phyloP scores from a whole-genome alignment of 2,888 invertebrate species.

The Ptycholaimellus sp. region DNA sequence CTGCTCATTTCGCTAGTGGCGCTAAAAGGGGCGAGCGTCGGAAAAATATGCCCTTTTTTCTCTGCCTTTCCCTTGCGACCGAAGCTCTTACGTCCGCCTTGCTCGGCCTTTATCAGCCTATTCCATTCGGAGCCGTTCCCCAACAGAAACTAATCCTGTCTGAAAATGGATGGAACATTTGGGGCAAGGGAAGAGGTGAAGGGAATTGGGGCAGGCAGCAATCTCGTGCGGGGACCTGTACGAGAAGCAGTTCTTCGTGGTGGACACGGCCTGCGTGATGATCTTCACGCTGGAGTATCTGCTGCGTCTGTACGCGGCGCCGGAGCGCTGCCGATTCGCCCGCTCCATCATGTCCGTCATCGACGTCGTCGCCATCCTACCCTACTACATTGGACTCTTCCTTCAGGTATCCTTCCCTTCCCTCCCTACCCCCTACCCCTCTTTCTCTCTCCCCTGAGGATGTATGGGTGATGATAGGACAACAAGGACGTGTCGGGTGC shows the following conservation, averaged over 20 bases:
- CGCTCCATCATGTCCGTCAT: slow-evolving; percentile 97
- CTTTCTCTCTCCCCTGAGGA: no score
- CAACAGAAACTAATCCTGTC: no score
- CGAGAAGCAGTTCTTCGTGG: slow-evolving; percentile 54
- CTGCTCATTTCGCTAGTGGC: no score
- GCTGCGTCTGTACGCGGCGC: slow-evolving; percentile 75
- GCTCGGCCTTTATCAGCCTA: no score
- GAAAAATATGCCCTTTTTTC: no score
- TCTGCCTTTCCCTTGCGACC: no score
- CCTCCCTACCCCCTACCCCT: no score
- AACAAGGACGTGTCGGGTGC: slow-evolving; percentile 54
- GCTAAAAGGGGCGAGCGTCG: no score
- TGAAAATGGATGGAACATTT: slow-evolving; percentile 8
- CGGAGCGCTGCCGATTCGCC: slow-evolving; percentile 85
- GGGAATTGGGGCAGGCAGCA: slow-evolving; percentile 10
- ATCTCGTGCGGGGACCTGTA: slow-evolving; percentile 81
- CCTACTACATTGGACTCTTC: slow-evolving; percentile 91
- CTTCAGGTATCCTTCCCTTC: no score
- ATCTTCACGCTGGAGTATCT: slow-evolving; percentile 97
- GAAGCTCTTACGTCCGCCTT: no score
- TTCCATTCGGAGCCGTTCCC: no score
- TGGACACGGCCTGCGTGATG: slow-evolving; percentile 99
- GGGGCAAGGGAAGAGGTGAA: slow-evolving; percentile 7
- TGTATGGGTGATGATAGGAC: no score
- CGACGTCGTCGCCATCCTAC: slow-evolving; percentile 94